phyloP scores from a whole-genome alignment of 2,888 invertebrate genomes.

The Cartodere bifasciata region DNA sequence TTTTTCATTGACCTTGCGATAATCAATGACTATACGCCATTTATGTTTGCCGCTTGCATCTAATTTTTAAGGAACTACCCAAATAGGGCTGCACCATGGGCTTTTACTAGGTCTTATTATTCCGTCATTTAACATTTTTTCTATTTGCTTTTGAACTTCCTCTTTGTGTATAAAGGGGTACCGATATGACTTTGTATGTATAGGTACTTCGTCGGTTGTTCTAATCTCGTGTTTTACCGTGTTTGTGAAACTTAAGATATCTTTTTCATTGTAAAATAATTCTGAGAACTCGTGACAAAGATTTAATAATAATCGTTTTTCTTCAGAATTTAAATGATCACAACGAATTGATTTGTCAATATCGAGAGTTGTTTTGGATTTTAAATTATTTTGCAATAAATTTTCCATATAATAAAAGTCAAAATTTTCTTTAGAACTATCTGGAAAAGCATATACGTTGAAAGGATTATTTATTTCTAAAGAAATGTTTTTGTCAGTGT shows the following conservation, averaged over 20 bases:
- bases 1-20: slow-evolving; percentile 18
- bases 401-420: no score
- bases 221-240: slow-evolving; percentile 20
- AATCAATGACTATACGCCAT: slow-evolving; percentile 21
- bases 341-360: slow-evolving; percentile 8
- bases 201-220: slow-evolving; percentile 20
- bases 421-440: no score
- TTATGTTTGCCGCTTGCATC: slow-evolving; percentile 16
- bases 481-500: no score
- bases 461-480: no score
- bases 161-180: slow-evolving; percentile 21
- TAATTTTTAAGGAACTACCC: slow-evolving; percentile 22
- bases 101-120: slow-evolving; percentile 18
- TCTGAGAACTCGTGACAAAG: slow-evolving; percentile 16
- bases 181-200: slow-evolving; percentile 20
- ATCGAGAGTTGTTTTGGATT: no score
- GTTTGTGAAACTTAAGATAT: slow-evolving; percentile 18
- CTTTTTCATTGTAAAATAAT: slow-evolving; percentile 17
- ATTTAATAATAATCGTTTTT: slow-evolving; percentile 14
- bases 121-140: slow-evolving; percentile 14
- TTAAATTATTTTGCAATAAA: no score
- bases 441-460: no score
- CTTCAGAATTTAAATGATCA: slow-evolving; percentile 18
- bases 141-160: slow-evolving; percentile 21
- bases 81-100: slow-evolving; percentile 19